Conservation (phyloP, 2,888 invertebrate genomes). For the Gymnoscelis rufifasciata region DNA sequence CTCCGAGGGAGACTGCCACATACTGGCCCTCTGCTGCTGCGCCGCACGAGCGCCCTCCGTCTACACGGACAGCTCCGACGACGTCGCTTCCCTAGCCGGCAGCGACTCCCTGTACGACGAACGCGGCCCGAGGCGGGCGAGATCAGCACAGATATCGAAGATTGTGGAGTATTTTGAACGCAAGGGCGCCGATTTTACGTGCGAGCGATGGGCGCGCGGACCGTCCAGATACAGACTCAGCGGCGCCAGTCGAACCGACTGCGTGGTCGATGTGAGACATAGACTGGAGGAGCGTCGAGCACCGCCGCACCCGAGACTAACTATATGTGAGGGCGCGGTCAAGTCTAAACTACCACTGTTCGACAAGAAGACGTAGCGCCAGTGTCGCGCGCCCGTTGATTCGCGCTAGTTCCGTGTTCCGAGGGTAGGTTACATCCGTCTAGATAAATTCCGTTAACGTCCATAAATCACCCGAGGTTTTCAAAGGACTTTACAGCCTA, state of each 20-base stretch:
- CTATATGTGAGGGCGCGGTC: slow-evolving; percentile 92
- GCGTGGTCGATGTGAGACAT: slow-evolving; percentile 14
- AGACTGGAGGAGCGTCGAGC: slow-evolving; percentile 22
- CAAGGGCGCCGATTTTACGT: slow-evolving; percentile 81
- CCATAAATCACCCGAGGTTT: neutral
- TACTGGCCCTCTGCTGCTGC: slow-evolving; percentile 59
- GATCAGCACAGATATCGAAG: slow-evolving; percentile 86
- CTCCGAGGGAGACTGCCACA: slow-evolving; percentile 48
- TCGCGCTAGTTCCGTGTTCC: slow-evolving; percentile 1
- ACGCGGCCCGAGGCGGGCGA: slow-evolving; percentile 76
- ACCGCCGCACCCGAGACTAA: slow-evolving; percentile 72
- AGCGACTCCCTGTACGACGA: slow-evolving; percentile 87
- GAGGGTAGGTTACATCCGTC: neutral
- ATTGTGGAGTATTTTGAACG: slow-evolving; percentile 94
- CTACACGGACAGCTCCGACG: slow-evolving; percentile 92
- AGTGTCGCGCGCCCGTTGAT: slow-evolving; percentile 18
- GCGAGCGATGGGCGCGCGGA: slow-evolving; percentile 36
- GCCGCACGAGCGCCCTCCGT: slow-evolving; percentile 76
- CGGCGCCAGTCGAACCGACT: slow-evolving; percentile 4
- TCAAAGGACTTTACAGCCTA: too few species aligned
- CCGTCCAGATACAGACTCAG: slow-evolving; percentile 8
- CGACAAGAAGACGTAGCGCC: slow-evolving; percentile 79
- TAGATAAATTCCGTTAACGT: neutral
- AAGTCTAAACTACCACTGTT: slow-evolving; percentile 91
- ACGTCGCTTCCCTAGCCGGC: slow-evolving; percentile 88